phyloP scores from a whole-genome alignment of 1,140 invertebrate species.

The Drosophila orena region DNA sequence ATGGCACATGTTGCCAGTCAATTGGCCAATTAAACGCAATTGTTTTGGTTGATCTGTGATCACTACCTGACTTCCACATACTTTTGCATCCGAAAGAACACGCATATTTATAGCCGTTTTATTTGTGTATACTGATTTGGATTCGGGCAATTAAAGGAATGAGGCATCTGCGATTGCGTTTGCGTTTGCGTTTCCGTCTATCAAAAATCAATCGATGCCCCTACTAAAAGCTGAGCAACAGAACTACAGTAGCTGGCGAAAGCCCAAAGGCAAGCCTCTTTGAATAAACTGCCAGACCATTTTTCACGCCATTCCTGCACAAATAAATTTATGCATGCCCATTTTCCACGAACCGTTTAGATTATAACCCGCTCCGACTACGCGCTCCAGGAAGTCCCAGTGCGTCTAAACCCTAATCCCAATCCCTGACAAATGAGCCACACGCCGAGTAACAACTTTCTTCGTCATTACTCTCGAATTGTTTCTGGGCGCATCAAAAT shows the following conservation, averaged over 20 bases:
- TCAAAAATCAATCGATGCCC: slow-evolving; percentile 61
- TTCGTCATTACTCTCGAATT: slow-evolving; percentile 81
- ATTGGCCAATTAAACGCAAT: slow-evolving; percentile 61
- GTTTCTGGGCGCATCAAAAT: slow-evolving; percentile 67
- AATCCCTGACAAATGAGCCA: slow-evolving; percentile 80
- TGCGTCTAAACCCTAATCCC: slow-evolving; percentile 30
- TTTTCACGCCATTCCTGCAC: slow-evolving; percentile 55
- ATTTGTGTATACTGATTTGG: slow-evolving; percentile 61
- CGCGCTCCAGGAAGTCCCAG: not conserved
- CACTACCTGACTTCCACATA: slow-evolving; percentile 33
- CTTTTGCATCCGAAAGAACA: slow-evolving; percentile 10
- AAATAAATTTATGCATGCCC: slow-evolving; percentile 72
- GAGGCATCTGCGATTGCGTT: slow-evolving; percentile 2
- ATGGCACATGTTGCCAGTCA: slow-evolving; percentile 30
- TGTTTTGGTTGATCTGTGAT: slow-evolving; percentile 24
- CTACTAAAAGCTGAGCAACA: not conserved
- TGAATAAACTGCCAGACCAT: slow-evolving; percentile 51
- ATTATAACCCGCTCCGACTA: slow-evolving; percentile 51
- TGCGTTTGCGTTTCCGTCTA: slow-evolving; percentile 3
- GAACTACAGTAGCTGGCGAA: slow-evolving; percentile 32
- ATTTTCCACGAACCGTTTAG: slow-evolving; percentile 58
- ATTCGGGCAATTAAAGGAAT: slow-evolving; percentile 39
- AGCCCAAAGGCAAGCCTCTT: slow-evolving; percentile 53
- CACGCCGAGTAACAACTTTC: slow-evolving; percentile 80
- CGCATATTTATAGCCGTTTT: slow-evolving; percentile 51